Conservation (phyloP, 2,797 vertebrate genomes). For the Rhinichthys osculus region DNA sequence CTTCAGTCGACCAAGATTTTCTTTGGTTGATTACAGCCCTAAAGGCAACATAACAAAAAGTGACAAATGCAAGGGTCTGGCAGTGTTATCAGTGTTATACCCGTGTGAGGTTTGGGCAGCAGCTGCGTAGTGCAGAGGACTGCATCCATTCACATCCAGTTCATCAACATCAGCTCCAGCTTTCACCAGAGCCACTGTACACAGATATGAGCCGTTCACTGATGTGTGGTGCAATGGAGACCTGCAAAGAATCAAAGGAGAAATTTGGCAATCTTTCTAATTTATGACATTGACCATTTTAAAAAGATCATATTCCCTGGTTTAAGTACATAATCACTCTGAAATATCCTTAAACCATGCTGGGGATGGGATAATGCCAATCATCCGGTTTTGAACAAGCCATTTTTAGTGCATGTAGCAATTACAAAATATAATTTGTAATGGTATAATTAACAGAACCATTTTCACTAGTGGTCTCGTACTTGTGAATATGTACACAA, state of each 20-base stretch:
- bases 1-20: too few species aligned
- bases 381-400: neutral
- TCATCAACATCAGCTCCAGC: slow-evolving; percentile 91
- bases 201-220: slow-evolving; percentile 96
- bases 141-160: slow-evolving; percentile 91
- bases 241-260: slow-evolving; percentile 68
- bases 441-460: neutral
- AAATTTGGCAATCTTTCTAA: neutral
- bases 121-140: slow-evolving; percentile 93
- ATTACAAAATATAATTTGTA: neutral
- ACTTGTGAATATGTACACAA: neutral
- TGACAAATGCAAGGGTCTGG: neutral
- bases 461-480: neutral
- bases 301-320: neutral
- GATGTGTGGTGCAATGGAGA: slow-evolving; percentile 96
- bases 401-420: neutral
- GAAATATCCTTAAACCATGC: neutral
- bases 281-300: neutral
- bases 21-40: too few species aligned
- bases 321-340: neutral
- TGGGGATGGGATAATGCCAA: neutral
- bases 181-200: slow-evolving; percentile 91
- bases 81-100: slow-evolving; percentile 66
- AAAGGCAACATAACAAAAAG: neutral
- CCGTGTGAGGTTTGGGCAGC: slow-evolving; percentile 94